Evolutionary conservation across 2,797 vertebrate genomes (phyloP), one percentile per base, ranked within the genome.

Genomic region (Alfaro cultratus): DNA sequence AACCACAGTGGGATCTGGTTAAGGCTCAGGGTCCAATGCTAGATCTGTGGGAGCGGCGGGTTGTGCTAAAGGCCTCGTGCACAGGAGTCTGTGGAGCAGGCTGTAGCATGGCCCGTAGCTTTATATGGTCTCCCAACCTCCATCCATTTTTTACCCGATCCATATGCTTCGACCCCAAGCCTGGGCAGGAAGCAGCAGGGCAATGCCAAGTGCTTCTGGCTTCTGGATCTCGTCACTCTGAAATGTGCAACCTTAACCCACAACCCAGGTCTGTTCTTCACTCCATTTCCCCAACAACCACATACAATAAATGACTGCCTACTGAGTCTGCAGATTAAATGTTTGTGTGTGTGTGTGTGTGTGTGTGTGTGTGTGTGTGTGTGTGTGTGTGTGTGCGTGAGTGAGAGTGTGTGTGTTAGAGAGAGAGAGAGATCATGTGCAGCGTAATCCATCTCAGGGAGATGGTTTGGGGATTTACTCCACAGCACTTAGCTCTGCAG

Each of bases 141-240:
- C 80, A 55, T 45, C 75, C 78, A 68, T 80, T 73, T 12, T 47
- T 47, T 45, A 72, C 73, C 78, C 57, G 13, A 64, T 78, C 74
- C 68, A 71, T 72, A 76, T 49, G 77, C 79, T 70, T 80, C 78
- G 78, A 78, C 81, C 83, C 81, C 75, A 49, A 78, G 85, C 90
- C 85, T 83, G 87, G 89, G 86, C 92, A 94, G 93, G 94, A 95
- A 94, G 89, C 87, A 88, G 83, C 71, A 47, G 88, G 91, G 89
- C 92, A 91, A 93, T 83, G 94, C 91, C 88, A 85, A 90, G 87
- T 80, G 81, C 86, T 76, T 51, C 79, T 73, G 88, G 92, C 93
- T 94, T 95, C 95, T 96, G 94, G 93, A 93, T 94, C 94, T 94
- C 85, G 91, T 95, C 94, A 95, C 90, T 91, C 89, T 78, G 83